A percentile compares a stretch with the other conserved stretches of the same genome.
Conservation (phyloP, 2,888 invertebrate species). For the Tubulanus polymorphus region DNA sequence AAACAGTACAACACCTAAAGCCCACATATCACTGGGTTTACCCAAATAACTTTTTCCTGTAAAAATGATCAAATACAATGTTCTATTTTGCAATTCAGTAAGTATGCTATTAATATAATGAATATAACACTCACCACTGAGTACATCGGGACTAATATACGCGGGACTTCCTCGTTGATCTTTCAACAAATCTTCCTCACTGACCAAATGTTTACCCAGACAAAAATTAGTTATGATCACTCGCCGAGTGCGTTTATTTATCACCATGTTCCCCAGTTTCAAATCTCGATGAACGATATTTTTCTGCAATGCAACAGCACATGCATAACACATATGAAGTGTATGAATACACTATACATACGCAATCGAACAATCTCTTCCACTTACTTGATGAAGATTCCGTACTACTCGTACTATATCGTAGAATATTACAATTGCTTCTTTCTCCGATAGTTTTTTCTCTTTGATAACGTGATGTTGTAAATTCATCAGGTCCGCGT, state of each 20-base stretch:
- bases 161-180: constrained; percentile 77
- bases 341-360: too few species aligned
- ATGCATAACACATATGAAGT: too few species aligned
- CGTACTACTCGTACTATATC: constrained; percentile 71
- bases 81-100: not conserved
- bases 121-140: constrained; percentile 58
- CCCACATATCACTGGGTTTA: constrained; percentile 82
- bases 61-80: constrained; percentile 9
- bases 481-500: constrained; percentile 50
- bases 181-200: constrained; percentile 67
- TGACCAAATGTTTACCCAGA: constrained; percentile 70
- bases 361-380: too few species aligned
- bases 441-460: constrained; percentile 70
- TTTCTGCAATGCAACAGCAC: too few species aligned
- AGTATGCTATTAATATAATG: not conserved
- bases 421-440: constrained; percentile 70
- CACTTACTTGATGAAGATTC: constrained; percentile 66
- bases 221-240: constrained; percentile 74
- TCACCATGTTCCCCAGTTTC: constrained; percentile 72
- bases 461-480: constrained; percentile 69
- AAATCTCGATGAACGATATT: constrained; percentile 76
- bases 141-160: constrained; percentile 75
- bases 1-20: constrained; percentile 71
- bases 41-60: constrained; percentile 67
- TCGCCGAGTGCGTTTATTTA: constrained; percentile 63